These are phyloP conservation scores for Acleris cristana DNA, from an alignment of 2,888 invertebrate species.

Conservation along the genomic window DNA sequence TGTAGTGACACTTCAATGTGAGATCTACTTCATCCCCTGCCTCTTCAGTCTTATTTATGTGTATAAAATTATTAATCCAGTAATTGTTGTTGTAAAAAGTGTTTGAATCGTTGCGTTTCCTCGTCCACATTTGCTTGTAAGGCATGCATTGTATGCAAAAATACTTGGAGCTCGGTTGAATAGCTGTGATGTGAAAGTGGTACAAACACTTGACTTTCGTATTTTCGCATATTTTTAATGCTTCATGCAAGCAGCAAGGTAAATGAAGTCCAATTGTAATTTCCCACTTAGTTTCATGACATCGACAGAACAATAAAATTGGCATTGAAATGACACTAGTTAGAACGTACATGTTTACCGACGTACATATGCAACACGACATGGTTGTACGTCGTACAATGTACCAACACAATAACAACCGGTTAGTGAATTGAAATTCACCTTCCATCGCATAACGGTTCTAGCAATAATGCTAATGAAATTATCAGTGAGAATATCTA, in stretches of 20 bases:
- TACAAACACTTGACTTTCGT: slow-evolving; percentile 18
- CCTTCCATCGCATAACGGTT: slow-evolving; percentile 30
- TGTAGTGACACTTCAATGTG: too few relatives aligned
- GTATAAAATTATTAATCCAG: too few relatives aligned
- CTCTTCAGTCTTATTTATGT: too few relatives aligned
- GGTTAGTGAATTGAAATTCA: slow-evolving; percentile 26
- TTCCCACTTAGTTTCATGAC: slow-evolving; percentile 14
- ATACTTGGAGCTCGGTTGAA: slow-evolving; percentile 9
- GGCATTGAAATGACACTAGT: slow-evolving; percentile 17
- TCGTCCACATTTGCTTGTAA: neutral
- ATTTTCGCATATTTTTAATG: slow-evolving; percentile 12
- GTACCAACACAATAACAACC: slow-evolving; percentile 17
- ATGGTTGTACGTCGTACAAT: neutral
- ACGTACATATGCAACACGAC: neutral
- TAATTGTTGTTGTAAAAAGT: neutral
- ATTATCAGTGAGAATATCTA: slow-evolving; percentile 22
- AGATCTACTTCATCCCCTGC: too few relatives aligned
- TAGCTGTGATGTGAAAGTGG: slow-evolving; percentile 20
- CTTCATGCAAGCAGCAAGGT: too few relatives aligned
- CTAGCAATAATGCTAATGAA: slow-evolving; percentile 24
- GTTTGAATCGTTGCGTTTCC: neutral
- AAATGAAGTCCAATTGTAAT: neutral
- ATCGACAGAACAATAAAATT: slow-evolving; percentile 22
- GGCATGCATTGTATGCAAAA: slow-evolving; percentile 21
- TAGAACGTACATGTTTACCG: slow-evolving; percentile 7